Base-by-base conservation (phyloP, 2,888 invertebrate species). In the Eurois occulta region DNA sequence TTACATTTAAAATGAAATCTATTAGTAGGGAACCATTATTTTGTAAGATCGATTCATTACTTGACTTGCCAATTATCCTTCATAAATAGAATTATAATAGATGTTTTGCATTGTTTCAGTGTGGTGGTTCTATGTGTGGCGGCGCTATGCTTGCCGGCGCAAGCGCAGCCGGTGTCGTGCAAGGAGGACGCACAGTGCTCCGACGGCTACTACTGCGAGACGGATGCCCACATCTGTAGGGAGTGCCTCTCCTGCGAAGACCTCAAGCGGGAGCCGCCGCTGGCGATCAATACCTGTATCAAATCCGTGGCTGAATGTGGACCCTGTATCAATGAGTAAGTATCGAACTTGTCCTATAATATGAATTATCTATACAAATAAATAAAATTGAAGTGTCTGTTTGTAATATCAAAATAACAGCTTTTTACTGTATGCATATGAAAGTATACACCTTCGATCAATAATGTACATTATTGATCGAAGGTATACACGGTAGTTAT, bases 281-380 rank as follows among this genome's bases (percentile, higher is more conserved):
- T 64, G 5, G 52, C 83, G 1, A 52, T 80, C 2, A 80, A 83
- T 0, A 8, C 73, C 1, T 95, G 95, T 80, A 91, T 94, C 77
- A 92, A 89, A 62, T 93, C 94, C 1, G 91, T 95, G 4, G 74
- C 88, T 3, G 90, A 93, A 2, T 95, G 95, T 81, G 95, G 95
- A 55, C 76, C 88, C 0, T 95, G 95, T 81, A 84, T 92, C 28
- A 86, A 91, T 79, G 94, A 93, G 95, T 95, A 64, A 73, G 73
- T 72, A 48, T 43, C n/a, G 28, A 74, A 32, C 52, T 73, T 64
- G 35, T 62, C n/a, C 35, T 52, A 32, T 48, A 16, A 48, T 41
- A 10, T 58, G 55, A 13, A n/a, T 16, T 18, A 18, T 28, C 4
- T n/a, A n/a, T n/a, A n/a, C n/a, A n/a, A n/a, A n/a, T n/a, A n/a